Evolutionary conservation across 2,888 invertebrate species (phyloP).

Genomic region (Lasioglossum pauxillum): DNA sequence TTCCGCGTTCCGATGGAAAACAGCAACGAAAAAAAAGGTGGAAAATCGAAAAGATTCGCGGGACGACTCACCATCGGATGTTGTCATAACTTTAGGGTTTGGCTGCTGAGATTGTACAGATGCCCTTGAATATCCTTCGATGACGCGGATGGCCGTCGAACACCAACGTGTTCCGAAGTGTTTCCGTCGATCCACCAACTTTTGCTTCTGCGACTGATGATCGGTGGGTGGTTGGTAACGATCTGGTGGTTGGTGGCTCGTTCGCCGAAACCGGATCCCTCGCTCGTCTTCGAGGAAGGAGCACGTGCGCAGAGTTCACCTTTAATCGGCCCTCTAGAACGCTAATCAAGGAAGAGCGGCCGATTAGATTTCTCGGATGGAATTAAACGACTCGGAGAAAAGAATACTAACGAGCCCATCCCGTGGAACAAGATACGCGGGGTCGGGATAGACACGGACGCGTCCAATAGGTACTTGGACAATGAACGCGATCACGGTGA

Average conservation of each 20-base stretch:
- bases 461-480: slow-evolving; percentile 30
- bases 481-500: slow-evolving; percentile 44
- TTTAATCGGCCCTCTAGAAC: slow-evolving; percentile 1
- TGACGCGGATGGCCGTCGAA: neutral
- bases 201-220: neutral
- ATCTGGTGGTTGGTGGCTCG: neutral
- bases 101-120: neutral
- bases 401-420: slow-evolving; percentile 37
- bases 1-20: neutral
- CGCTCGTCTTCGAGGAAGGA: neutral
- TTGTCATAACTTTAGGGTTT: slow-evolving; percentile 76
- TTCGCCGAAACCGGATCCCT: neutral
- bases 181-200: slow-evolving; percentile 15
- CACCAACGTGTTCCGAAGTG: neutral
- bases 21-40: neutral
- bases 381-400: slow-evolving; percentile 34
- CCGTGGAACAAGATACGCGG: slow-evolving; percentile 43
- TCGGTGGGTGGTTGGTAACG: neutral
- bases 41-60: neutral
- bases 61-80: slow-evolving; percentile 76
- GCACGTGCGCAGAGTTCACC: neutral
- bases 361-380: slow-evolving; percentile 9
- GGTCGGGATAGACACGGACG: slow-evolving; percentile 6
- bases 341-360: slow-evolving; percentile 19
- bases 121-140: slow-evolving; percentile 4